Conservation (phyloP, 2,113 vertebrate genomes). For the Hystrix cristata region DNA sequence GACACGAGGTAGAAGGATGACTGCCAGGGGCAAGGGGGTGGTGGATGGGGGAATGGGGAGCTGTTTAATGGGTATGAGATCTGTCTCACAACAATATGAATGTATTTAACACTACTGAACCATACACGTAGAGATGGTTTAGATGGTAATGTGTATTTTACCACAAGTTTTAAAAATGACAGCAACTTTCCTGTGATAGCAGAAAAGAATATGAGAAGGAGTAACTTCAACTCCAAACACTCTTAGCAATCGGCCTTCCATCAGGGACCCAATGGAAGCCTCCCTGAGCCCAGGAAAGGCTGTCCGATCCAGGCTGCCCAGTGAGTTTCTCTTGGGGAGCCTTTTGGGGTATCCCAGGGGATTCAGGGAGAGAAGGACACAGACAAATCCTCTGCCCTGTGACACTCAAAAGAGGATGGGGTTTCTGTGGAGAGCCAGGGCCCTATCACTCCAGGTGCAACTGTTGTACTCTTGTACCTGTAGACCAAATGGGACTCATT, state of each 20-base stretch:
- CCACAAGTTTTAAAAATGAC: neutral
- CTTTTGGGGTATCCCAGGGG: neutral
- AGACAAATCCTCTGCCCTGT: neutral
- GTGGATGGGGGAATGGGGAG: neutral
- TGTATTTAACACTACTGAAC: neutral
- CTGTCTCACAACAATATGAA: neutral
- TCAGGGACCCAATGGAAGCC: neutral
- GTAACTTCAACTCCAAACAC: neutral
- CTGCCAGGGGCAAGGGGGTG: neutral
- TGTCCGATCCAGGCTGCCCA: neutral
- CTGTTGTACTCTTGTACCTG: neutral
- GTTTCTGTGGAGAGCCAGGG: neutral
- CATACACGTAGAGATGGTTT: neutral
- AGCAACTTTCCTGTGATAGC: neutral
- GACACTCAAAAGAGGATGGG: neutral
- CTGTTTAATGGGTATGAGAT: neutral
- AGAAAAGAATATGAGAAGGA: neutral
- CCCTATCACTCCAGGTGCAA: neutral
- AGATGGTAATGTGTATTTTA: neutral
- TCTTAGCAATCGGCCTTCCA: conserved; percentile 11
- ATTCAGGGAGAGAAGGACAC: neutral
- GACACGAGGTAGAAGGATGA: neutral
- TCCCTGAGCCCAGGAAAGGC: neutral
- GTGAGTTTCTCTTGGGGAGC: neutral
- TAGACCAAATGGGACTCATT: neutral